Conservation (phyloP, 2,888 invertebrate genomes). For the Serrognathus titanus region DNA sequence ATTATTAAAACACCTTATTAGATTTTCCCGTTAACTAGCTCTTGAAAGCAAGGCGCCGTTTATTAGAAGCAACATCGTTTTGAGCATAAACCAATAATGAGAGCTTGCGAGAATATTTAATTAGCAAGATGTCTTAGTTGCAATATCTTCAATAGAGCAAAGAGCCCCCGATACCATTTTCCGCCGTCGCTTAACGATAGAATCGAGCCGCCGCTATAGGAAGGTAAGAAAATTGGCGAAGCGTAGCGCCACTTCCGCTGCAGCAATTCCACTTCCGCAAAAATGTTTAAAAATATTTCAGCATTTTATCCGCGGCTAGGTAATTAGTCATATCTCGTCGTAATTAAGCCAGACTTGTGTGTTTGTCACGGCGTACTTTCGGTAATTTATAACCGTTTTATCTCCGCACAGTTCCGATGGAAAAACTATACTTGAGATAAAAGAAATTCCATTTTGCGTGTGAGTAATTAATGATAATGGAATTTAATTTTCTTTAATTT, state of each 20-base stretch:
- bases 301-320: slow-evolving; percentile 1
- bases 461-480: not conserved
- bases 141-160: slow-evolving; percentile 6
- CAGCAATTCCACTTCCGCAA: slow-evolving; percentile 2
- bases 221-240: slow-evolving; percentile 14
- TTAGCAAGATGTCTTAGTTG: slow-evolving; percentile 10
- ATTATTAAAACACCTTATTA: too few species aligned
- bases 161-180: slow-evolving; percentile 9
- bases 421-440: slow-evolving; percentile 6
- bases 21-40: too few species aligned
- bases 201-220: slow-evolving; percentile 12
- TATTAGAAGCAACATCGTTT: too few species aligned
- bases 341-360: slow-evolving; percentile 15
- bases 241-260: slow-evolving; percentile 13
- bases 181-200: slow-evolving; percentile 17
- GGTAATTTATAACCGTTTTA: slow-evolving; percentile 6
- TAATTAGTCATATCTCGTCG: slow-evolving; percentile 17
- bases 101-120: slow-evolving; percentile 14
- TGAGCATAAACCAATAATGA: slow-evolving; percentile 5
- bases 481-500: too few species aligned
- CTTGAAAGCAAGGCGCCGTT: too few species aligned
- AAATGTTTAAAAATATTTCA: slow-evolving; percentile 5
- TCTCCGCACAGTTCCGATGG: not conserved
- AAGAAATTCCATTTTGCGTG: slow-evolving; percentile 1
- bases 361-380: slow-evolving; percentile 11